A percentile compares a stretch with the other conserved stretches of the same genome.
These are phyloP conservation scores for Andrena dorsata DNA, from an alignment of 2,888 invertebrate species.

Conservation along the genomic window DNA sequence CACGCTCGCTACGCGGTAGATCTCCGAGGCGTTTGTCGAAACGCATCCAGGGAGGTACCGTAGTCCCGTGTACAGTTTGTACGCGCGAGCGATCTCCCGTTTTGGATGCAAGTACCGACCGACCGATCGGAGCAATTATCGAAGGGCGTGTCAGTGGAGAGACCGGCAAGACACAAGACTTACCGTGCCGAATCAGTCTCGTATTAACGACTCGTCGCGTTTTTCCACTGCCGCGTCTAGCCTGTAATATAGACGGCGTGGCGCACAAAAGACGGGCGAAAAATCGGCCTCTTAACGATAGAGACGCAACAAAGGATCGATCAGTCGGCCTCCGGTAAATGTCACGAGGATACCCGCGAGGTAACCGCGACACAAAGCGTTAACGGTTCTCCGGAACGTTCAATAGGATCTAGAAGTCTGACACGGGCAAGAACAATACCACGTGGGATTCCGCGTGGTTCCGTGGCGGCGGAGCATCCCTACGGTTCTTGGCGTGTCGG, in stretches of 20 bases:
- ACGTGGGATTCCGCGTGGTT: constrained; percentile 65
- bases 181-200: not conserved
- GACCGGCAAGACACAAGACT: not conserved
- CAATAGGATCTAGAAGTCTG: constrained; percentile 47
- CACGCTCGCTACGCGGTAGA: constrained; percentile 64
- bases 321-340: constrained; percentile 34
- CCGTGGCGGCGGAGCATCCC: constrained; percentile 45
- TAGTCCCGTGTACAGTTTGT: not conserved
- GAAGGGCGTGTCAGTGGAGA: constrained; percentile 36
- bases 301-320: constrained; percentile 30
- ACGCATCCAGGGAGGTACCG: constrained; percentile 35
- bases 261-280: constrained; percentile 1
- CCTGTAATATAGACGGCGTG: constrained; percentile 8
- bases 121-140: constrained; percentile 66
- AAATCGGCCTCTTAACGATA: constrained; percentile 6
- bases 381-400: constrained; percentile 50
- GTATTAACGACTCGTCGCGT: not conserved
- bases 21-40: constrained; percentile 71
- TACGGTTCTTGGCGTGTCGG: constrained; percentile 38
- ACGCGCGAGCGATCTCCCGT: constrained; percentile 39
- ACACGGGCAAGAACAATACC: constrained; percentile 56
- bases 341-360: constrained; percentile 40
- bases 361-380: constrained; percentile 45
- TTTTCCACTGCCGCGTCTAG: not conserved
- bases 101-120: constrained; percentile 57